Evolutionary conservation across 2,888 invertebrate species (phyloP).

Genomic region (Entomobrya proxima): DNA sequence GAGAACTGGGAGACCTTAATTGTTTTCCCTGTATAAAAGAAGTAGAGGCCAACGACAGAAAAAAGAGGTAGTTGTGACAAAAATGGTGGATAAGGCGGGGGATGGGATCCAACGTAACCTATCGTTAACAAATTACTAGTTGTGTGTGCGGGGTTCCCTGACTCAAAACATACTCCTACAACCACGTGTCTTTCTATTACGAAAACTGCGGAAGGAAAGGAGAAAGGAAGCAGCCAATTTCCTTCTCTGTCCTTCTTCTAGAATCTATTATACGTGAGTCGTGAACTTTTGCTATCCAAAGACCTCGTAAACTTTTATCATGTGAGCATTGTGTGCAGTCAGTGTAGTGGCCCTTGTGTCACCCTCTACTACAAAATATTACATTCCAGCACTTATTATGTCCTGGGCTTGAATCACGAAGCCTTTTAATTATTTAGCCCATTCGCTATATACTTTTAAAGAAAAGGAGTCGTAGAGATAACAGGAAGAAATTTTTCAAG

Average conservation of each 20-base stretch:
- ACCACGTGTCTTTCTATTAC: neutral
- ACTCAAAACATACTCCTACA: neutral
- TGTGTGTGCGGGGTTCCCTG: no score
- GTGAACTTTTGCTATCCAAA: neutral
- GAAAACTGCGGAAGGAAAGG: constrained; percentile 16
- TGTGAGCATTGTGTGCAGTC: no score
- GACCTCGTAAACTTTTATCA: constrained; percentile 32
- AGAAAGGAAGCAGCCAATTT: constrained; percentile 51
- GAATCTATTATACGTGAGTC: constrained; percentile 2
- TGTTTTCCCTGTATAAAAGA: no score
- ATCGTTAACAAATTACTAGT: no score
- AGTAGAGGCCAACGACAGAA: no score
- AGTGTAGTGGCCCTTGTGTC: constrained; percentile 32
- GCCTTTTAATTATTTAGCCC: constrained; percentile 53
- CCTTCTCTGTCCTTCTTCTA: constrained; percentile 6
- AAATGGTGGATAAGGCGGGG: no score
- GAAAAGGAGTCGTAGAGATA: neutral
- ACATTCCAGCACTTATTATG: no score
- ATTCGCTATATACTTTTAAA: neutral
- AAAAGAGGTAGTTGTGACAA: no score
- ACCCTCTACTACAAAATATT: neutral
- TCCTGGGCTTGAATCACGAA: neutral
- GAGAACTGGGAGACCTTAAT: no score
- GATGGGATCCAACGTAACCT: no score
- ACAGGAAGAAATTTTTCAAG: constrained; percentile 29